These are phyloP conservation scores for Aleiodes leptofemur DNA, from an alignment of 2,888 invertebrate genomes.

Conservation along the genomic window DNA sequence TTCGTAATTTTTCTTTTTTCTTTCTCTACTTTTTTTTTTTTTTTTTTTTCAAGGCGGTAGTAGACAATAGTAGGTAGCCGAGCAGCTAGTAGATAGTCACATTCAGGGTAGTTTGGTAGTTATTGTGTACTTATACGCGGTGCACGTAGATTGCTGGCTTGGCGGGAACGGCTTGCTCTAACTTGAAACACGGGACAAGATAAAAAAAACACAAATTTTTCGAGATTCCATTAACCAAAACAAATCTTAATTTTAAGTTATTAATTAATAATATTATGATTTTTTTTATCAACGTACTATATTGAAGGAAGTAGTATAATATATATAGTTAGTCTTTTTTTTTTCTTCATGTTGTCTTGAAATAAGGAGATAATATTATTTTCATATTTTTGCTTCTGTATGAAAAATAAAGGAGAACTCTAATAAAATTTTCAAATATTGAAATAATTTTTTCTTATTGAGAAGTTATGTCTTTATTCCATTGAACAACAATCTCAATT, in stretches of 20 bases:
- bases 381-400: neutral
- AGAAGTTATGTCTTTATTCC: too few relatives aligned
- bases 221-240: conserved; percentile 43
- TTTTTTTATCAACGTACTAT: too few relatives aligned
- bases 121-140: conserved; percentile 74
- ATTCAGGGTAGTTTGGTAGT: conserved; percentile 69
- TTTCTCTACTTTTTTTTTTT: conserved; percentile 31
- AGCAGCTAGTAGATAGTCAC: conserved; percentile 63
- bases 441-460: too few relatives aligned
- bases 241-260: conserved; percentile 8
- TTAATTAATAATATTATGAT: neutral
- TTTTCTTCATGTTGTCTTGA: neutral
- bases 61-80: conserved; percentile 69
- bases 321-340: too few relatives aligned
- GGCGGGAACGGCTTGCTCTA: conserved; percentile 73
- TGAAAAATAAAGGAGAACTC: neutral
- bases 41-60: conserved; percentile 56
- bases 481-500: too few relatives aligned
- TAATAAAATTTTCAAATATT: neutral
- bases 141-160: conserved; percentile 71
- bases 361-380: neutral
- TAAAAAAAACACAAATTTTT: conserved; percentile 61
- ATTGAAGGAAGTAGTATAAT: neutral
- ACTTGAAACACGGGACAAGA: conserved; percentile 69
- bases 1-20: conserved; percentile 13